phyloP scores from a whole-genome alignment of 2,113 vertebrate species.

The Boulengeromyrus knoepffleri region DNA sequence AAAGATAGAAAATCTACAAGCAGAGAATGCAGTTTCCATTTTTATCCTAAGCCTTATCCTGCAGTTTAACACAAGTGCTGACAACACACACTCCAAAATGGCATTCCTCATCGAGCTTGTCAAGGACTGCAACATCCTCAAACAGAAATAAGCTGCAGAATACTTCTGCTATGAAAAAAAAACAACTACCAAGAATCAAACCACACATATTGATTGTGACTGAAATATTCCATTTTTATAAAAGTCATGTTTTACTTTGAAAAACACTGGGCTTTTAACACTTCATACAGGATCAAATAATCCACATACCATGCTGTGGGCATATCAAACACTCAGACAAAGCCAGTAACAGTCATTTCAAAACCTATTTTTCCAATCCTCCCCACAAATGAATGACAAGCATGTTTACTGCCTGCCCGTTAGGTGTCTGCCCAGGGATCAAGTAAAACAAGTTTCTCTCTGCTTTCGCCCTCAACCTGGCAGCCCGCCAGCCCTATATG shows the following conservation, averaged over 20 bases:
- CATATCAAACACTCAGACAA: not conserved
- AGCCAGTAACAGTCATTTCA: not conserved
- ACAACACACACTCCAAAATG: not conserved
- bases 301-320: not conserved
- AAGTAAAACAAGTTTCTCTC: slow-evolving; percentile 15
- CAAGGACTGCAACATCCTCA: not conserved
- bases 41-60: not conserved
- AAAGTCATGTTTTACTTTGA: not conserved
- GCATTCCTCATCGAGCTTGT: not conserved
- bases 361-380: not conserved
- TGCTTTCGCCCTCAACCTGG: not conserved
- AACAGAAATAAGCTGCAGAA: not conserved
- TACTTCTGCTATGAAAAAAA: not conserved
- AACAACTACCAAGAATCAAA: not conserved
- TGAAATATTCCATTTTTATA: not conserved
- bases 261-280: not conserved
- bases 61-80: not conserved
- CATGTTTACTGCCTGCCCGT: slow-evolving; percentile 9
- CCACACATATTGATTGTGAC: not conserved
- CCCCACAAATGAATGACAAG: not conserved
- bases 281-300: not conserved
- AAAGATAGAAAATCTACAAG: not conserved
- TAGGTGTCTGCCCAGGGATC: not conserved
- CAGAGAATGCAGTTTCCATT: not conserved
- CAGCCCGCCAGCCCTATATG: not conserved